Evolutionary conservation across 2,797 vertebrate species (phyloP).

Genomic region (Rallus crepitans): DNA sequence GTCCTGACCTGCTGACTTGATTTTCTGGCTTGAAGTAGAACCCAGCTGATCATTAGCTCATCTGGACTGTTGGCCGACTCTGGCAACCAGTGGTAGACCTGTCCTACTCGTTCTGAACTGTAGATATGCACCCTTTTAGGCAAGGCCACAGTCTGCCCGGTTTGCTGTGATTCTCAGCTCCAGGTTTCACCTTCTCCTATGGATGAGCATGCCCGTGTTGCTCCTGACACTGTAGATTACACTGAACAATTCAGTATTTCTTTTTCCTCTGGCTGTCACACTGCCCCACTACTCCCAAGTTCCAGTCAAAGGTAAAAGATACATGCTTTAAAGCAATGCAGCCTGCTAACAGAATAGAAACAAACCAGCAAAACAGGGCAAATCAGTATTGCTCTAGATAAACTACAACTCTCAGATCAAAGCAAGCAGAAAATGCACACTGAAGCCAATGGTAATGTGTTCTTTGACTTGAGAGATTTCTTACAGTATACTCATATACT

Average conservation of each 20-base stretch:
- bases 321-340: neutral
- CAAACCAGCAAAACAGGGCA: neutral
- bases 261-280: neutral
- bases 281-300: neutral
- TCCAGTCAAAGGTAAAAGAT: neutral
- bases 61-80: neutral
- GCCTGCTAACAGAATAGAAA: neutral
- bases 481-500: neutral
- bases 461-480: neutral
- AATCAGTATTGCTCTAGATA: neutral
- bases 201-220: neutral
- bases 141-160: neutral
- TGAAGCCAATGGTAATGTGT: neutral
- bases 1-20: neutral
- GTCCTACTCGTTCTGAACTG: neutral
- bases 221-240: neutral
- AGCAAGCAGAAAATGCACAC: neutral
- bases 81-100: neutral
- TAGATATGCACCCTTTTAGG: neutral
- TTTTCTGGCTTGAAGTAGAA: neutral
- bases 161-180: neutral
- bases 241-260: neutral
- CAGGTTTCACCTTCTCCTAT: neutral
- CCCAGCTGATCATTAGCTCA: neutral
- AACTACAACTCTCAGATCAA: constrained; percentile 1